Conservation (phyloP, 2,888 invertebrate species). For the Micropterix aruncella region DNA sequence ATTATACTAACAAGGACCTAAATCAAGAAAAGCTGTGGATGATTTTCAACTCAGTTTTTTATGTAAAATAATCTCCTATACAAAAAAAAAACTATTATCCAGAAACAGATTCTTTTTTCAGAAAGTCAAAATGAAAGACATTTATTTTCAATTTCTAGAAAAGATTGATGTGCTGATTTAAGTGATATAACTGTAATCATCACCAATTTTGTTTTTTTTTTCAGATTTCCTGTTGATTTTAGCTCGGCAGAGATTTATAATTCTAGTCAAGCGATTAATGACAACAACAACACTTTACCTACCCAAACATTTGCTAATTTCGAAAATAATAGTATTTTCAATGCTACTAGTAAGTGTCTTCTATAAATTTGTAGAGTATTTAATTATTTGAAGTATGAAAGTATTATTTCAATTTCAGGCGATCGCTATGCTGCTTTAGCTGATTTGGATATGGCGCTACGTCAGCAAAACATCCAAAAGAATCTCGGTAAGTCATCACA, state of each 20-base stretch:
- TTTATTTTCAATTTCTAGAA: no score
- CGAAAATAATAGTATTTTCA: constrained; percentile 56
- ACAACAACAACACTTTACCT: constrained; percentile 23
- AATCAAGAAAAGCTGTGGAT: no score
- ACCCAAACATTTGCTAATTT: constrained; percentile 45
- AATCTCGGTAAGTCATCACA: constrained; percentile 26
- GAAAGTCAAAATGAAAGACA: no score
- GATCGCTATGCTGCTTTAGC: constrained; percentile 94
- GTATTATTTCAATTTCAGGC: constrained; percentile 31
- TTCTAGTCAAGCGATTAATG: constrained; percentile 39
- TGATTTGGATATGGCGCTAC: constrained; percentile 71
- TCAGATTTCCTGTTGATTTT: constrained; percentile 56
- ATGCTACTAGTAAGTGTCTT: constrained; percentile 18
- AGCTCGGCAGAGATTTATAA: constrained; percentile 58
- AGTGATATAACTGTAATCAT: background rate
- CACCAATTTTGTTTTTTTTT: constrained; percentile 13
- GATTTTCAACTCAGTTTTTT: no score
- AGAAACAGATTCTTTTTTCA: background rate
- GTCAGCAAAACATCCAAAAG: constrained; percentile 38
- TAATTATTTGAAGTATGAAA: constrained; percentile 4
- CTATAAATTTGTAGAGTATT: constrained; percentile 18
- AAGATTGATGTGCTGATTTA: no score
- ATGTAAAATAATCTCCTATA: no score
- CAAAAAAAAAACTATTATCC: constrained; percentile 7
- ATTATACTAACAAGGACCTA: no score